Base-by-base conservation (phyloP, 2,113 vertebrate genomes). In the Irena cyanogastra region DNA sequence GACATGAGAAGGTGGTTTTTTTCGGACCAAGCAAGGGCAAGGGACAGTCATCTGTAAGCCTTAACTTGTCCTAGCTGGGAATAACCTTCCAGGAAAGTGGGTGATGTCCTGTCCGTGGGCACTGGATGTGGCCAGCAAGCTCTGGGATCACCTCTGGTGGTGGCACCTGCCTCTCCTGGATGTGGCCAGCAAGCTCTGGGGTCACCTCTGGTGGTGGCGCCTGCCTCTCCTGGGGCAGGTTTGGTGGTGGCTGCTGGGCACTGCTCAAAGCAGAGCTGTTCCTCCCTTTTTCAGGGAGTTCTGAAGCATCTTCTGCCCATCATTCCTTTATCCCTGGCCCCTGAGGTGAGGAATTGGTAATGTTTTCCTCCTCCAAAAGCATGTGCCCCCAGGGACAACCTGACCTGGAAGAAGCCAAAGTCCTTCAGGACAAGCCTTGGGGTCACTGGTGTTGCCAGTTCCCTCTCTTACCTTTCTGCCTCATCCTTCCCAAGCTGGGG, bases 401-500 rank as follows among this genome's bases (percentile, higher is more conserved):
- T 41, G 41, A 18, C 33, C 35, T 57, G 35, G 30, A 37, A 33
- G 56, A 35, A 52, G 17, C 44, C 47, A 26, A 3, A 19, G 5
- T 52, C 63, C 31, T 45, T 37, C 80, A 87, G 64, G 69, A 61
- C 6, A 9, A 52, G 59, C 16, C 37, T 31, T 21, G 65, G 35
- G 50, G 45, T 37, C 45, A 4, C 22, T 33, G 35, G 16, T n/a
- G 37, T 31, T 82, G 22, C 33, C 52, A 13, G 0, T 61, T 16
- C 4, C 42, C 21, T 52, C 75, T 54, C 49, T 53, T 18, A 23
- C 23, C 28, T 75, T 68, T 39, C 44, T 59, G 23, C 61, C 49
- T 37, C 2, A 0, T 35, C 57, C 23, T 44, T 28, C 42, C 24
- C 35, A 22, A 3, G 16, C 3, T 2, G 9, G 20, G 31, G 35